phyloP scores from a whole-genome alignment of 2,888 invertebrate species.

The Busseola fusca region DNA sequence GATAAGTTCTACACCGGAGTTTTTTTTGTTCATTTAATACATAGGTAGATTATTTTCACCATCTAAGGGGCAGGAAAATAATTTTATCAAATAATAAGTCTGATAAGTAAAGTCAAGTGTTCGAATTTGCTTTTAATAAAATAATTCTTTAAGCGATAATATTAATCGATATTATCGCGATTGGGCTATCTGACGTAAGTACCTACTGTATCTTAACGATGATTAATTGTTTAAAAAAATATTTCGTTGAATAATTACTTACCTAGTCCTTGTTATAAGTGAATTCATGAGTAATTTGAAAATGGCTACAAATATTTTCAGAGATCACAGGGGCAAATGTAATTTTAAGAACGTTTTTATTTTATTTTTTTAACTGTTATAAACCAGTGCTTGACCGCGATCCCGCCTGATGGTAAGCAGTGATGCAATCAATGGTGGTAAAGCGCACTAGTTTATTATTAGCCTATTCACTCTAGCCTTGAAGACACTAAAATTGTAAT shows the following conservation, averaged over 20 bases:
- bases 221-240: slow-evolving; percentile 71
- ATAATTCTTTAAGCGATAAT: slow-evolving; percentile 53
- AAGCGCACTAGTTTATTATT: too few species aligned
- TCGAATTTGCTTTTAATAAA: slow-evolving; percentile 55
- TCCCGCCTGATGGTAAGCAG: too few species aligned
- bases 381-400: too few species aligned
- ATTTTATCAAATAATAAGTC: slow-evolving; percentile 40
- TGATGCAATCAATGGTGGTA: too few species aligned
- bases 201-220: slow-evolving; percentile 70
- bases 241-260: slow-evolving; percentile 32
- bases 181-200: slow-evolving; percentile 68
- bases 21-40: slow-evolving; percentile 10
- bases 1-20: background rate
- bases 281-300: slow-evolving; percentile 28
- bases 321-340: too few species aligned
- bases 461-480: too few species aligned
- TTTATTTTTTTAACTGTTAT: too few species aligned
- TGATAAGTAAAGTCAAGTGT: slow-evolving; percentile 51
- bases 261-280: slow-evolving; percentile 21
- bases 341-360: too few species aligned
- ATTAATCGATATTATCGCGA: slow-evolving; percentile 70
- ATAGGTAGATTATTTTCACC: slow-evolving; percentile 29
- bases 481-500: too few species aligned
- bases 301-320: slow-evolving; percentile 1
- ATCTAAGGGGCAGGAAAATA: slow-evolving; percentile 42